phyloP scores from a whole-genome alignment of 2,113 vertebrate species.

The Melanerpes formicivorus region DNA sequence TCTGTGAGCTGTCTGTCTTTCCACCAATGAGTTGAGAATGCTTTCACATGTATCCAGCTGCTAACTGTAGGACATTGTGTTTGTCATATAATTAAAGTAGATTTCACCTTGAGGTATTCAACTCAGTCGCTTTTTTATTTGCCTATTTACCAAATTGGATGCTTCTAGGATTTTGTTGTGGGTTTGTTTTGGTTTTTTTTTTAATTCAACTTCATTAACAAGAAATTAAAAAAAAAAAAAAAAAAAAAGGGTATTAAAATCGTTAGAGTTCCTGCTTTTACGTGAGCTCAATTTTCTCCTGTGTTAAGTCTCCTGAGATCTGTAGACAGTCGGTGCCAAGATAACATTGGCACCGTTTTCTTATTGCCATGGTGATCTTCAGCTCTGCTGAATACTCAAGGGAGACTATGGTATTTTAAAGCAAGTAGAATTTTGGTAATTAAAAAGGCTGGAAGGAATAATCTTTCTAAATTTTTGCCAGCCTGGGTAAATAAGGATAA shows the following conservation, averaged over 20 bases:
- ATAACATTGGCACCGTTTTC: constrained; percentile 77
- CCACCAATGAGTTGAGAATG: neutral
- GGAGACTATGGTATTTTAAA: constrained; percentile 77
- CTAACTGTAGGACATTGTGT: neutral
- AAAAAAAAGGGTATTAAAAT: neutral
- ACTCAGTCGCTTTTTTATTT: constrained; percentile 36
- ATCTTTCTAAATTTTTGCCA: constrained; percentile 70
- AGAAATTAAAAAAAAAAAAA: constrained; percentile 70
- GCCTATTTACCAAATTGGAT: constrained; percentile 43
- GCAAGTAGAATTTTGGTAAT: constrained; percentile 80
- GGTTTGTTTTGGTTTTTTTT: neutral
- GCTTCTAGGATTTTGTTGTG: neutral
- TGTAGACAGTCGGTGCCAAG: constrained; percentile 67
- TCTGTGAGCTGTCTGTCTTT: neutral
- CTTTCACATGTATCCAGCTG: neutral
- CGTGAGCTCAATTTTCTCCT: constrained; percentile 69
- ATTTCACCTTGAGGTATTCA: constrained; percentile 1
- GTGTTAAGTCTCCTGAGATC: constrained; percentile 71
- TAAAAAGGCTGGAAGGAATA: constrained; percentile 77
- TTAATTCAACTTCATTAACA: constrained; percentile 55
- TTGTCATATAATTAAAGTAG: neutral
- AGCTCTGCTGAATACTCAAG: constrained; percentile 77
- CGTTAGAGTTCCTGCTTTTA: constrained; percentile 58
- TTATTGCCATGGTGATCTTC: constrained; percentile 82
- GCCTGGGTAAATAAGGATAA: constrained; percentile 68